Percentiles rank a stretch among this genome's conserved stretches.
Evolutionary conservation across 2,113 vertebrate genomes (phyloP).

Genomic region (Melanocharis versteri): DNA sequence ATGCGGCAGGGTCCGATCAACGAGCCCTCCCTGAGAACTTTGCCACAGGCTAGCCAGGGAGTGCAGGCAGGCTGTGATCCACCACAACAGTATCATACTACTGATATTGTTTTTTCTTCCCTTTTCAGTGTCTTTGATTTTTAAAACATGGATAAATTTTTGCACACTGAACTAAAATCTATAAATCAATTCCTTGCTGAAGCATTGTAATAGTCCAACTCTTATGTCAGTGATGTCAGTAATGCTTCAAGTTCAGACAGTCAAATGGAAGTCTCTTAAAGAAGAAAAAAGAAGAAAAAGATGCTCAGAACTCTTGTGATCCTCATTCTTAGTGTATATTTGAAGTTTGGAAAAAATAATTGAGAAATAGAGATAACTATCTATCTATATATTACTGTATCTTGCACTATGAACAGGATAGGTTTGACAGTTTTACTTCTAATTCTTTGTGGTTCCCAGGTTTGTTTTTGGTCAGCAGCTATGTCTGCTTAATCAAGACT

Average conservation of each 20-base stretch:
- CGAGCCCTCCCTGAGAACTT: too few relatives aligned
- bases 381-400: not conserved
- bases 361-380: not conserved
- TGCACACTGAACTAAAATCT: not conserved
- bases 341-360: not conserved
- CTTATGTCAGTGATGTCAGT: not conserved
- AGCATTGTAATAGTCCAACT: not conserved
- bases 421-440: not conserved
- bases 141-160: not conserved
- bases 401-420: not conserved
- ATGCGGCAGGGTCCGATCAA: too few relatives aligned
- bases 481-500: not conserved
- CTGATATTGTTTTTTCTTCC: not conserved
- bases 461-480: not conserved
- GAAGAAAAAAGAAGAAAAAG: too few relatives aligned
- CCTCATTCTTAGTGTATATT: not conserved
- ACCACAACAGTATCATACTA: not conserved
- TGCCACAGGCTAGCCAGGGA: too few relatives aligned
- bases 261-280: not conserved
- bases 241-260: not conserved
- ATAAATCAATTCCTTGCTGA: not conserved
- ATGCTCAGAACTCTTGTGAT: not conserved
- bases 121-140: not conserved
- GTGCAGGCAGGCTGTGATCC: too few relatives aligned
- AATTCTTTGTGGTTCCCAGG: not conserved